Base-by-base conservation (phyloP, 2,888 invertebrate species). In the Craniophora ligustri region DNA sequence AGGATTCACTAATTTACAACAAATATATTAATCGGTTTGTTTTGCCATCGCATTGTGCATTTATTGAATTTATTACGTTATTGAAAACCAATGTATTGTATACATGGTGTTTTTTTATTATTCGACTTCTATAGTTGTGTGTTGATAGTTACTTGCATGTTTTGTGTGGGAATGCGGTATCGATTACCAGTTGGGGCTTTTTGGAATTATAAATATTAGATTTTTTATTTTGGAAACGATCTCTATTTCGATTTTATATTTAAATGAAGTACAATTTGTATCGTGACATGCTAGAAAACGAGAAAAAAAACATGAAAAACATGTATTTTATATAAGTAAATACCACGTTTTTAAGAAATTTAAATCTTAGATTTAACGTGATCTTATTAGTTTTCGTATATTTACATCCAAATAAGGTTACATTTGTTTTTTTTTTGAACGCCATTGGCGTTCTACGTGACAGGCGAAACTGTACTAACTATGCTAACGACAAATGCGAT, bases 41-140 rank as follows among this genome's bases (percentile, higher is more conserved):
- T 39, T 60, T 30, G 72, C 75, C 72, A 72, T 72, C 18, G 62
- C 54, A 41, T 36, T 50, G 53, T 61, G 69, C 72, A 72, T 72
- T 72, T 75, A 75, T 72, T 46, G 42, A 54, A 59, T 46, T 57
- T 45, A 55, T 69, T 48, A 51, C 57, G 46, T 70, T 66, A 56
- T 44, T 14, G 40, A 42, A 50, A 47, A 44, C 42, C 34, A 21
- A 30, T 65, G 50, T 62, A 56, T 59, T 50, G 51, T 53, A 58
- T 58, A 67, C 59, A 65, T 61, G 23, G 40, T 45, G 31, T 47
- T 48, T 54, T 46, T 26, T 13, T 53, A 39, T 48, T 50, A 56
- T 42, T 35, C 47, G 35, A 62, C 51, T 39, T 44, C 55, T 56
- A 50, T 53, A 68, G 45, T 54, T 60, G 66, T 69, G 69, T 72